Evolutionary conservation across 2,113 vertebrate genomes (phyloP), one percentile per base, ranked within the genome.

Genomic region (Paraplagusia blochii): DNA sequence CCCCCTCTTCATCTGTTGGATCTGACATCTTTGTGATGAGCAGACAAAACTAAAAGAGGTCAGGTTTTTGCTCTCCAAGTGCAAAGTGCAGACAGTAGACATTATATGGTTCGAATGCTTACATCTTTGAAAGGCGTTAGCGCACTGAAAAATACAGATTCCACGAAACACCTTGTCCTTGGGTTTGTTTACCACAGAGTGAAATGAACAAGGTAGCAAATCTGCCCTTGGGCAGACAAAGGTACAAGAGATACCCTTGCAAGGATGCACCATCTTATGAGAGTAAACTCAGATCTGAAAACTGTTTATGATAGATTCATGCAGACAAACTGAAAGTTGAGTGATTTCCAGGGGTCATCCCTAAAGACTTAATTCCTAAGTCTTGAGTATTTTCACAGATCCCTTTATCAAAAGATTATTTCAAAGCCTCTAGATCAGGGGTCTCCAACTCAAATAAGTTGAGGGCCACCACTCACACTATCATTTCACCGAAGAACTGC

Each of bases 61-160:
- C 78, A 52, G 52, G 67, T 84, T 84, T 42, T 69, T 50, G 62
- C 72, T 76, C 80, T 77, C 73, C 74, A 81, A 86, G 79, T 86
- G 85, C 78, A n/a, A n/a, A n/a, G n/a, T n/a, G n/a, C n/a, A n/a
- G 66, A 45, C 16, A 60, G 54, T 64, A 19, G 11, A 33, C 17
- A 63, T 81, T 79, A 84, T 82, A 75, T 69, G 58, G 15, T 46
- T 49, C 58, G 66, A 69, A 67, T 78, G 69, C 81, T 78, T 78
- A 69, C 40, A 53, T 61, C 22, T 29, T 52, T 52, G 64, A 73
- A 82, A 78, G 74, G 48, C 46, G 71, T 62, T 39, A 44, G 62
- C 22, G 45, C 61, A 19, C 81, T 83, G 72, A 88, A 88, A 87
- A 84, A 88, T 86, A 74, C 66, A 84, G 81, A 79, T 65, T 68